phyloP scores from a whole-genome alignment of 1,140 invertebrate species.

The Mycetomoellerius zeteki region DNA sequence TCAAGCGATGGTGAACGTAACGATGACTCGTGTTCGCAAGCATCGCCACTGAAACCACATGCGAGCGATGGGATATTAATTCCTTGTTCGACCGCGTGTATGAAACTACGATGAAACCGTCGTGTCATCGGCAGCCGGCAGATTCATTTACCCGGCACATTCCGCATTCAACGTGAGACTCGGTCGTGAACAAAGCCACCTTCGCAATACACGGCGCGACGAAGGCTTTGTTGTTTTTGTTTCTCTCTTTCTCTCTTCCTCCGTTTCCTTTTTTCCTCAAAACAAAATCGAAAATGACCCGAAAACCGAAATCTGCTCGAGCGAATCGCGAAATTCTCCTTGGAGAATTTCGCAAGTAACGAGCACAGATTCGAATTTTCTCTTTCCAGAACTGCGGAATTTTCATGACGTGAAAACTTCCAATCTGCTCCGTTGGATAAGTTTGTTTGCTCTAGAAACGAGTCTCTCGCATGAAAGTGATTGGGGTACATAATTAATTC shows the following conservation, averaged over 20 bases:
- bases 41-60: neutral
- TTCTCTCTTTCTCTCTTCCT: neutral
- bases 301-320: neutral
- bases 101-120: conserved; percentile 14
- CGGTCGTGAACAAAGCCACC: conserved; percentile 16
- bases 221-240: conserved; percentile 24
- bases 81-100: neutral
- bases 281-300: neutral
- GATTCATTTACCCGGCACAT: conserved; percentile 54
- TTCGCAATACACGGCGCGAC: conserved; percentile 7
- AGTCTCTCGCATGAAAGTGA: neutral
- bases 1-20: neutral
- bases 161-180: conserved; percentile 25
- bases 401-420: conserved; percentile 24
- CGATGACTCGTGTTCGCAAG: neutral
- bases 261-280: neutral
- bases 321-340: neutral
- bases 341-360: conserved; percentile 1
- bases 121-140: conserved; percentile 37
- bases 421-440: neutral
- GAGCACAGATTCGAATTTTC: neutral
- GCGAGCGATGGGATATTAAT: conserved; percentile 44
- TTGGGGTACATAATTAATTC: conserved; percentile 40
- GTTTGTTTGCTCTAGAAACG: conserved; percentile 18
- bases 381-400: neutral